Base-by-base conservation (phyloP, 1,140 invertebrate species). In the Schlechtendalia chinensis region DNA sequence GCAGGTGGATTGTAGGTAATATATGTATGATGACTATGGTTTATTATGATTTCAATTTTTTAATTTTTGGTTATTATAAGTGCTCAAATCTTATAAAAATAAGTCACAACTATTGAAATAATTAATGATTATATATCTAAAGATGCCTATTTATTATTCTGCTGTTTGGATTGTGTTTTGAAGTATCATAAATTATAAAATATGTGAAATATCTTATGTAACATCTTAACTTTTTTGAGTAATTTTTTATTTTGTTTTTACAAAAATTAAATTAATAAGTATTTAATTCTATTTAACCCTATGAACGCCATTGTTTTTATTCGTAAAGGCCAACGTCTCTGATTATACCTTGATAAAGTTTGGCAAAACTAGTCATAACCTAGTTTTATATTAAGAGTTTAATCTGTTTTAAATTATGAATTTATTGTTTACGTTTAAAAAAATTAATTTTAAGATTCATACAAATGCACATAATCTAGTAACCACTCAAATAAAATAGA, bases 301-400 rank as follows among this genome's bases (percentile, higher is more conserved):
- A 1, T 27, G 22, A 27, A 79, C 63, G 56, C 58, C 29, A 61
- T 79, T 61, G 39, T 45, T 77, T 72, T 39, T 69, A 50, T 54
- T 29, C 50, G 69, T 29, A n/a, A 61, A 79, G 58, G 56, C 53
- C 58, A 24, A 63, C 58, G 50, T 79, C 58, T 79, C 58, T 45
- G 54, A 63, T 79, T 77, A 39, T 79, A 79, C 39, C 32, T 61
- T 61, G 24, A 29, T 32, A 63, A 77, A 19, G 56, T 61, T 61
- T 79, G 75, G 75, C 39, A 63, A 79, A 79, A 63, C 75, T 79
- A 79, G 75, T 79, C 75, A 63, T 79, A 29, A 79, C 39, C 75
- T 79, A 79, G 75, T 79, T 79, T 79, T 77, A 61, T 77, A 39
- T 56, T 77, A 77, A 59, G 58, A 59, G 29, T 53, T 53, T 53